A percentile compares a stretch with the other conserved stretches of the same genome.
These are phyloP conservation scores for Probaryconus sp. DNA, from an alignment of 1,140 invertebrate species.

Conservation along the genomic window DNA sequence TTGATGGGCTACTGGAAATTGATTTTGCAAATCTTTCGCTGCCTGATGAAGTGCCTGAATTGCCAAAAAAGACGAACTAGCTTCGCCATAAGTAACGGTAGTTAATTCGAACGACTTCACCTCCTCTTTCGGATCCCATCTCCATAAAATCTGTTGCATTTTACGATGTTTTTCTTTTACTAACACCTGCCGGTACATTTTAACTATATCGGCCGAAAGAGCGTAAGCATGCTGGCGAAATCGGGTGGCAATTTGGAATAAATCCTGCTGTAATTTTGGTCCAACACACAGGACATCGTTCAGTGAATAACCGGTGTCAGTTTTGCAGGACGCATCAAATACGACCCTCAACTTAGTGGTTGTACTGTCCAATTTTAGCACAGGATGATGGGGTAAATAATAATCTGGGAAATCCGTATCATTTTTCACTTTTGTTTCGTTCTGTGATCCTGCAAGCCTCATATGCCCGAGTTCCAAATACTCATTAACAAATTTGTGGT, in stretches of 20 bases:
- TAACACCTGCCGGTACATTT: constrained; percentile 26
- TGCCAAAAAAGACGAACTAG: constrained; percentile 51
- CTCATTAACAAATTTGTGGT: constrained; percentile 68
- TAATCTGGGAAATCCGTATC: neutral
- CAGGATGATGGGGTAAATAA: constrained; percentile 75
- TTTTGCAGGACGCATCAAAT: constrained; percentile 67
- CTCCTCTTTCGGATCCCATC: neutral
- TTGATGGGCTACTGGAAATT: constrained; percentile 7
- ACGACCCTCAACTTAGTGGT: constrained; percentile 70
- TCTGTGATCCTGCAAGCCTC: constrained; percentile 2
- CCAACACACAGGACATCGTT: constrained; percentile 22
- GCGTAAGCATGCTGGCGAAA: too few species aligned
- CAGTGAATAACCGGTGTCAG: constrained; percentile 49
- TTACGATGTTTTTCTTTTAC: neutral
- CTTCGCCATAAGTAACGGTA: constrained; percentile 59
- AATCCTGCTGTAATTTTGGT: constrained; percentile 25
- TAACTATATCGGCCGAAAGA: constrained; percentile 7
- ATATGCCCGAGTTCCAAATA: constrained; percentile 71
- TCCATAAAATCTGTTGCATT: constrained; percentile 8
- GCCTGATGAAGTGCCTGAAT: constrained; percentile 43
- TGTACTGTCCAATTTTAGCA: constrained; percentile 62
- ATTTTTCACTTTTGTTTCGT: neutral
- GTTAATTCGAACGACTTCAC: constrained; percentile 8
- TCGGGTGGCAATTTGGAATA: too few species aligned
- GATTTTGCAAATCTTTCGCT: constrained; percentile 9